Evolutionary conservation across 2,888 invertebrate genomes (phyloP), one percentile per base, ranked within the genome.

Genomic region (Troides aeacus): DNA sequence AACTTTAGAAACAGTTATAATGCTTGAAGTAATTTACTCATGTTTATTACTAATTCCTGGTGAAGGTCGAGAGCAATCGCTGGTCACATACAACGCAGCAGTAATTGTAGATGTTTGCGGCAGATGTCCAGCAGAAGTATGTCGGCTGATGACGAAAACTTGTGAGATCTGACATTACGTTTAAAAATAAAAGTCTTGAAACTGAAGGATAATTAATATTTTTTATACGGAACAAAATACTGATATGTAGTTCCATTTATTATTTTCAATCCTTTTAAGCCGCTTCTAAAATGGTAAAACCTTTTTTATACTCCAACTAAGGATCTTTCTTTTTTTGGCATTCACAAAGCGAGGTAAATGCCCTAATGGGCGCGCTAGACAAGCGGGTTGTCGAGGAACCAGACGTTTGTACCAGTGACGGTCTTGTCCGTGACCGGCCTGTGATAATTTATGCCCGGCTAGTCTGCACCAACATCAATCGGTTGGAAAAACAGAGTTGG

Each of bases 361-460:
- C 69, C 69, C 69, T 69, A 69, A 69, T 69, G 69, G 64, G 56
- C 69, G 46, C 69, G 42, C 69, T 69, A 69, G 69, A 61, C 69
- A 69, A 64, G 69, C 69, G 66, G 66, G 59, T 69, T 64, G 69
- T 56, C 69, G 69, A 42, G 61, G 30, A 64, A 64, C 64, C 61
- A 56, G 69, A 57, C 69, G 64, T 60, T 56, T 53, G 42, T 61
- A 42, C 61, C 30, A 42, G 56, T 61, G 69, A 64, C 69, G 60
- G 50, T 56, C 61, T 39, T 61, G 64, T 64, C 69, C 69, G 64
- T 68, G 68, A 69, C 56, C 68, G 64, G 56, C 64, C 64, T 23
- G 30, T 53, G 42, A 56, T 69, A 64, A 64, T 69, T 69, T 64
- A 64, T 64, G 56, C 68, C 64, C 59, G 36, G 24, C 68, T 64